phyloP scores from a whole-genome alignment of 2,888 invertebrate species.

The Galerucella calmariensis region DNA sequence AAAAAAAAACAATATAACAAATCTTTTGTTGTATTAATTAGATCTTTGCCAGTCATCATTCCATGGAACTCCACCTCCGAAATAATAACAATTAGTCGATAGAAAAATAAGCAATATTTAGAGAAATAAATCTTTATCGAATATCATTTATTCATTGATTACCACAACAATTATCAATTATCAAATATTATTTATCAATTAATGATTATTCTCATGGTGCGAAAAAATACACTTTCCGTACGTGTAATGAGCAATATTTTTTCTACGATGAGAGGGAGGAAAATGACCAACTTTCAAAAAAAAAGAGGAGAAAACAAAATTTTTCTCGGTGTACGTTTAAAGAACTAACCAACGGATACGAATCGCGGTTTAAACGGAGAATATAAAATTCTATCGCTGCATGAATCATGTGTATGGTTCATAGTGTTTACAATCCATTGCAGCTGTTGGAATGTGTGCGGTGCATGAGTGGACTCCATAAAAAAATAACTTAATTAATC shows the following conservation, averaged over 20 bases:
- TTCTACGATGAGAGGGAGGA: too few relatives aligned
- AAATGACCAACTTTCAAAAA: too few relatives aligned
- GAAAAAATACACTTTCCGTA: too few relatives aligned
- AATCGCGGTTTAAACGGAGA: not conserved
- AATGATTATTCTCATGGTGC: too few relatives aligned
- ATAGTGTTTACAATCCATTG: conserved; percentile 12
- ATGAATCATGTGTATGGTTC: conserved; percentile 8
- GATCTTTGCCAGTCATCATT: conserved; percentile 13
- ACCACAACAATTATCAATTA: too few relatives aligned
- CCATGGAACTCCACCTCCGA: not conserved
- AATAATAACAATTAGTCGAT: not conserved
- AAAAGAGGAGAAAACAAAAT: too few relatives aligned
- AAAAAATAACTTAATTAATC: conserved; percentile 12
- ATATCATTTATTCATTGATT: too few relatives aligned
- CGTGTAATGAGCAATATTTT: too few relatives aligned
- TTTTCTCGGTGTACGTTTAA: too few relatives aligned
- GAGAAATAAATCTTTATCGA: not conserved
- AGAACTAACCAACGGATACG: too few relatives aligned
- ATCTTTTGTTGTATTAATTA: conserved; percentile 22
- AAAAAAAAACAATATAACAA: conserved; percentile 18
- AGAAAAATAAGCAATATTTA: not conserved
- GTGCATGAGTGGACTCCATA: conserved; percentile 15
- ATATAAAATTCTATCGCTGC: conserved; percentile 5
- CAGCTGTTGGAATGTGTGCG: conserved; percentile 17
- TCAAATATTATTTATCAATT: too few relatives aligned